Evolutionary conservation across 2,113 vertebrate species (phyloP), one percentile per base, ranked within the genome.

Genomic region (Lates calcarifer): DNA sequence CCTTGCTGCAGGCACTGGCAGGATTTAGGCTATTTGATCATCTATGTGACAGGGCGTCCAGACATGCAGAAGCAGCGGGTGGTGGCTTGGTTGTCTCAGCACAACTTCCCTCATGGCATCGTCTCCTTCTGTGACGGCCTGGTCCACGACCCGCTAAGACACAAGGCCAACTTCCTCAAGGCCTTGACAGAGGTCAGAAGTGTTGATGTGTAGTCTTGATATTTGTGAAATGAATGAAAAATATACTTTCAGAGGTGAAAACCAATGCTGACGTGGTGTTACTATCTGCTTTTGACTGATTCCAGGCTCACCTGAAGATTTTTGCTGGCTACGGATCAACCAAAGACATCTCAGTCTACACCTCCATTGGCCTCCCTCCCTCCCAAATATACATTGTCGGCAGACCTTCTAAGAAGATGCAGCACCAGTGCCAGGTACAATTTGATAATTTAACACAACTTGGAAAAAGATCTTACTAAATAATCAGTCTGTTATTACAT

Each of bases 41-140:
- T 99, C 93, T 99, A 99, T 0, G 97, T 99, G 91, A 99, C 98
- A 0, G 98, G 98, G 74, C 96, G 98, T 71, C 98, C 98, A 0
- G 98, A 99, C 95, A 99, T 99, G 98, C 98, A 99, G 96, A 99
- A 99, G 96, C 98, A 99, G 92, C 95, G 98, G 70, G 98, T 99
- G 81, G 98, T 99, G 37, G 98, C 98, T 0, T 99, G 98, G 98
- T 94, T 99, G 83, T 98, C 98, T 33, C 98, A 99, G 94, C 98
- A 99, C 96, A 99, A 99, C 94, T 99, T 99, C 90, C 98, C 98
- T 47, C 97, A 99, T 0, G 98, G 98, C 17, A 97, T 99, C 8
- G 98, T 99, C 75, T 99, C 98, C 66, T 99, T 99, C 95, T 99
- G 98, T 0, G 98, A 99, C 0, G 98, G 98, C 61, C 95, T 99